phyloP scores from a whole-genome alignment of 1,140 invertebrate genomes.

The Brachionus koreanus region DNA sequence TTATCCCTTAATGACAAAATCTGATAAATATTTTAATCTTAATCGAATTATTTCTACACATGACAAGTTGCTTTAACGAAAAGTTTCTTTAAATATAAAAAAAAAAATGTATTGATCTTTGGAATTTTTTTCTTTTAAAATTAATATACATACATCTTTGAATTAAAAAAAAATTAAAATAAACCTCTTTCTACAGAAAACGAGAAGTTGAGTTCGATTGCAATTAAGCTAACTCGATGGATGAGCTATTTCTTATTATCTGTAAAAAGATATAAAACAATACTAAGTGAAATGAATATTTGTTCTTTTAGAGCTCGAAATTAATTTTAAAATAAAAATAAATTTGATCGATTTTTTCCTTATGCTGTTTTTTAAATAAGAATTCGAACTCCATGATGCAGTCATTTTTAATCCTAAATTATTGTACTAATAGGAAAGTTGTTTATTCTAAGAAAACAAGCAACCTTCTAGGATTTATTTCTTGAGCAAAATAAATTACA shows the following conservation, averaged over 20 bases:
- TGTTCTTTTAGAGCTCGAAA: not conserved
- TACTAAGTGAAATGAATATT: not conserved
- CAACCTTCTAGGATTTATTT: slow-evolving; percentile 2
- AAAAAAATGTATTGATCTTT: no score
- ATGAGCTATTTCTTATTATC: not conserved
- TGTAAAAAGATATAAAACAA: not conserved
- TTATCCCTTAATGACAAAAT: no score
- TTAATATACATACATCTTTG: not conserved
- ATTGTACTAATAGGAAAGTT: not conserved
- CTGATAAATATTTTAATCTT: no score
- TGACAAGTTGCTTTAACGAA: no score
- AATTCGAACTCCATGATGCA: not conserved
- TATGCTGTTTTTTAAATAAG: not conserved
- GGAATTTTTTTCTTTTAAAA: not conserved
- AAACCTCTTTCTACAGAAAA: not conserved
- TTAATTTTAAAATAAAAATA: not conserved
- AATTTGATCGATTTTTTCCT: slow-evolving; percentile 9
- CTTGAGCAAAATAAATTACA: slow-evolving; percentile 3
- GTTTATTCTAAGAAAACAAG: not conserved
- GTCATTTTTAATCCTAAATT: not conserved
- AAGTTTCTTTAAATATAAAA: no score
- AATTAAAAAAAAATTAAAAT: not conserved
- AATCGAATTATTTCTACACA: no score
- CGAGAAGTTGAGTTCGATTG: not conserved
- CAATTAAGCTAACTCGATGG: not conserved